Evolutionary conservation across 92 coral and sea anemone genomes (phyloP), one percentile per base, ranked within the genome.

Genomic region (Paragorgia papillata): DNA sequence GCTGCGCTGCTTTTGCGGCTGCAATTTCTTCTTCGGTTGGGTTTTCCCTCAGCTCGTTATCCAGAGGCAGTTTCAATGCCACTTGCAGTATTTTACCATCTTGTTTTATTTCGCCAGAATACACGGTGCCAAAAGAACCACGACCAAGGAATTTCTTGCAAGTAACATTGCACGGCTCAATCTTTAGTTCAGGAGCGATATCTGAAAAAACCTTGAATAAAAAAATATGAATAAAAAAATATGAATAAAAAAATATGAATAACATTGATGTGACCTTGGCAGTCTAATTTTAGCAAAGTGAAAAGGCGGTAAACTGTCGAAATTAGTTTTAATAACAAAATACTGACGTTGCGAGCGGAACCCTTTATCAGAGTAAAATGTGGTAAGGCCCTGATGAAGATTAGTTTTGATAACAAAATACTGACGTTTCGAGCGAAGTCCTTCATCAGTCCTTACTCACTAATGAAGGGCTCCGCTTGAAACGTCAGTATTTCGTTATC

Each of bases 11-110:
- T 58, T 86, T 96, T 27, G 97, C 95, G 14, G 90, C 90, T 34
- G 92, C 97, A 28, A 65, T 73, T 57, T 91, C 98, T 60, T 90
- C 98, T 22, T 89, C 89, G 0, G 65, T 84, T 15, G 98, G 93
- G 55, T 91, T 92, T n/a, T 86, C 97, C 0, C 89, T 97, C 14
- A 89, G 88, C 57, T 94, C 97, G 58, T 88, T 83, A 84, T 94
- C 90, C 89, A 94, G 89, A 69, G 98, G 98, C 98, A 94, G 91
- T 85, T 94, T 94, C 93, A 94, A 87, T 76, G 98, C 98, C 33
- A 94, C 84, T 19, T 85, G 81, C 31, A 51, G 21, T 0, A 85
- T 63, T 71, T 84, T 84, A 25, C 97, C 97, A 68, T 84, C 83
- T 54, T 67, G 87, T 71, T 64, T 94, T 55, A 94, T 82, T 66